Evolutionary conservation across 1,140 invertebrate genomes (phyloP), one percentile per base, ranked within the genome.

Genomic region (Drosophila arizonae): DNA sequence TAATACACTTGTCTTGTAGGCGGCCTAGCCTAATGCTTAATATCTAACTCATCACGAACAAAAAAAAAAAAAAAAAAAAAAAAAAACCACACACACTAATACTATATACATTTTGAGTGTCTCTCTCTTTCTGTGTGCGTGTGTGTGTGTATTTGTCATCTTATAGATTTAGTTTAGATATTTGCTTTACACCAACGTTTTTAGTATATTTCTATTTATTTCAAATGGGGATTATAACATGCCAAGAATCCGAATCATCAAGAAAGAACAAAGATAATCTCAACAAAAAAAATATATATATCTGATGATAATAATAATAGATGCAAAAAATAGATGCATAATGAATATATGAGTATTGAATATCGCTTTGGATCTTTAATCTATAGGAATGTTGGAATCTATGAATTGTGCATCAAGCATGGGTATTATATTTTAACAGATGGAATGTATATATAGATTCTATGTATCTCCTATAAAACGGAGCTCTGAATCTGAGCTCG

Each of bases 141-240:
- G 30, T 50, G 41, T 66, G 21, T 48, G 24, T 30, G 10, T 48
- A 15, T 55, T 30, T 30, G n/a, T 51, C 3, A 28, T 33, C 70
- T 77, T 79, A 76, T 58, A 50, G 65, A 67, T 52, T 76, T 73
- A 70, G 55, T 73, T 76, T 76, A 76, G 77, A 76, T 79, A 69
- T 69, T 71, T 67, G 76, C 76, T 72, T 78, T 78, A 76, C 72
- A 79, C 68, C 33, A 76, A 68, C 48, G 67, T 46, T 33, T 54
- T 36, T 21, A 46, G 9, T 11, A 13, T 45, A 13, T 46, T 9
- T 26, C 21, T 17, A 13, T 30, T 64, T 54, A 4, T 26, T 17
- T 36, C 6, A 17, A 10, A 6, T 51, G 10, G 33, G 30, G 41
- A 3, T 21, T 36, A n/a, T 3, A 28, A 24, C 24, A 48, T 48